Conservation (phyloP, 1,140 invertebrate genomes). For the Elysia chlorotica region DNA sequence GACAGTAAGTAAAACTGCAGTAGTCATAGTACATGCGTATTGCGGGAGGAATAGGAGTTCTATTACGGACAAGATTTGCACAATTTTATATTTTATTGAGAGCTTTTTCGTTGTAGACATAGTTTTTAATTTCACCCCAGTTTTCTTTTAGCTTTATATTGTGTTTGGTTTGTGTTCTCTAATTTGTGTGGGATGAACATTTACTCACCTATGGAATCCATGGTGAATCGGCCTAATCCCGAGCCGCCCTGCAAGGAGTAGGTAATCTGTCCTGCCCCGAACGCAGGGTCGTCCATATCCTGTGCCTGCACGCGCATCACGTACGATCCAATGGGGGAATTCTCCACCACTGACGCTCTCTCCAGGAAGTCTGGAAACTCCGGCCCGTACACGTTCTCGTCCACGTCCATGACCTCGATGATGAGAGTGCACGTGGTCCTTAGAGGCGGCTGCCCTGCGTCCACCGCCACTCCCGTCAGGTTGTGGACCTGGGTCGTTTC, state of each 20-base stretch:
- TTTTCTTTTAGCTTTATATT: too few relatives aligned
- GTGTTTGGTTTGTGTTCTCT: too few relatives aligned
- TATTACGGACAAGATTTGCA: too few relatives aligned
- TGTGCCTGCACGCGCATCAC: conserved; percentile 73
- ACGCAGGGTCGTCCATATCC: conserved; percentile 70
- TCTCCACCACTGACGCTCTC: conserved; percentile 66
- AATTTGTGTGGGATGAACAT: too few relatives aligned
- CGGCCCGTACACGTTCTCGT: conserved; percentile 86
- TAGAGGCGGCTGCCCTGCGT: conserved; percentile 66
- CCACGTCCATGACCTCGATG: conserved; percentile 90
- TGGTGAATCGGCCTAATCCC: conserved; percentile 87
- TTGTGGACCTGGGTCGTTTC: conserved; percentile 86
- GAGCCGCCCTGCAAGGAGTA: conserved; percentile 89
- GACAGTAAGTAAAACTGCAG: too few relatives aligned
- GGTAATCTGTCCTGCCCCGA: conserved; percentile 69
- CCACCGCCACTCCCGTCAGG: conserved; percentile 80
- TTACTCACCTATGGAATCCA: conserved; percentile 85
- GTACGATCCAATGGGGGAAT: conserved; percentile 75
- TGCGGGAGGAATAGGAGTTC: too few relatives aligned
- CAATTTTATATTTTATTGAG: too few relatives aligned
- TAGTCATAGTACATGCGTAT: too few relatives aligned
- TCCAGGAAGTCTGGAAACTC: conserved; percentile 77
- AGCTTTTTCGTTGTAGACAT: too few relatives aligned
- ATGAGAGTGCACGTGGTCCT: conserved; percentile 57
- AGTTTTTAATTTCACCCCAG: too few relatives aligned